Conservation (phyloP, 2,113 vertebrate species). For the Onychorhynchus coronatus region DNA sequence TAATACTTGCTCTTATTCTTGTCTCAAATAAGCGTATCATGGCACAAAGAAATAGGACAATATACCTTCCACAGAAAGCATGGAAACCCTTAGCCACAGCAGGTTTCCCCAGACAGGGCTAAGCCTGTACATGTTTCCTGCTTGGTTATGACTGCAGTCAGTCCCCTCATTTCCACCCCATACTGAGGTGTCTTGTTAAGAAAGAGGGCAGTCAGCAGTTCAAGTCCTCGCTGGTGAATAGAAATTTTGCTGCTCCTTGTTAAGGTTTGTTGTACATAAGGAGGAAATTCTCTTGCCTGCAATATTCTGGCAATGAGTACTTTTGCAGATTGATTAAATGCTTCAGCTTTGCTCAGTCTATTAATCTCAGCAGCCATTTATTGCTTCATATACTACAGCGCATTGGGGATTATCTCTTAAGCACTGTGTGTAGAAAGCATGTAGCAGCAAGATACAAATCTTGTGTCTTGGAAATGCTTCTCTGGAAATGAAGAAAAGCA, state of each 20-base stretch:
- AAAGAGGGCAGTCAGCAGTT: not conserved
- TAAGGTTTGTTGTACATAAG: not conserved
- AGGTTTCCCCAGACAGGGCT: not conserved
- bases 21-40: not conserved
- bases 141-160: not conserved
- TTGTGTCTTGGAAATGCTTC: slow-evolving; percentile 19
- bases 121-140: not conserved
- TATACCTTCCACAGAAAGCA: not conserved
- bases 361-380: slow-evolving; percentile 67
- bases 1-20: not conserved
- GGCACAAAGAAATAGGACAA: not conserved
- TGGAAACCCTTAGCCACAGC: not conserved
- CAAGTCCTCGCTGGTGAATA: not conserved
- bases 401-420: slow-evolving; percentile 63
- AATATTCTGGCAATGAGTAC: slow-evolving; percentile 39
- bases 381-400: slow-evolving; percentile 42
- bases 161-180: not conserved
- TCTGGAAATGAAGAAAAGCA: slow-evolving; percentile 42
- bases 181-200: not conserved
- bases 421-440: slow-evolving; percentile 59
- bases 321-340: slow-evolving; percentile 60
- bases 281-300: slow-evolving; percentile 17
- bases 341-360: slow-evolving; percentile 48
- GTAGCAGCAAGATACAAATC: slow-evolving; percentile 45
- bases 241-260: not conserved